Evolutionary conservation across 2,113 vertebrate species (phyloP).

Genomic region (Mionectes macconnelli): DNA sequence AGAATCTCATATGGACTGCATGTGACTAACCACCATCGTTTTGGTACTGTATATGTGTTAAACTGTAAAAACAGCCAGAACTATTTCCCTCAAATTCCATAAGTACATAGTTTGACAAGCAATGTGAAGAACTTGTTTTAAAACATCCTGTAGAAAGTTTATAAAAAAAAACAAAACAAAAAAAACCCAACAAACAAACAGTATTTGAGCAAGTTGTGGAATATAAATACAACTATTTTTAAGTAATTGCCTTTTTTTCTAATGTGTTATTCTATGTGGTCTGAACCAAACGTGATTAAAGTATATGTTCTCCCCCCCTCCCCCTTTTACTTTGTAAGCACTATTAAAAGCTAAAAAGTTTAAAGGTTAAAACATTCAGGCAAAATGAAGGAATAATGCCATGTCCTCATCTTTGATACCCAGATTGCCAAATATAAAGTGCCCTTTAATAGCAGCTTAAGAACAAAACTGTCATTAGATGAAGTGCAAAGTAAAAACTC

Average conservation of each 20-base stretch:
- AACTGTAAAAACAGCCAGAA: slow-evolving; percentile 76
- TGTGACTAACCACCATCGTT: slow-evolving; percentile 74
- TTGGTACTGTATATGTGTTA: slow-evolving; percentile 71
- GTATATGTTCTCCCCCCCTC: slow-evolving; percentile 33
- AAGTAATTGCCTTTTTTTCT: slow-evolving; percentile 77
- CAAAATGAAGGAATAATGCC: slow-evolving; percentile 41
- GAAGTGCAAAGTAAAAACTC: slow-evolving; percentile 14
- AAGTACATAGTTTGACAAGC: slow-evolving; percentile 73
- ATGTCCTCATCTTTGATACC: slow-evolving; percentile 12
- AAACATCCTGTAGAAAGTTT: slow-evolving; percentile 82
- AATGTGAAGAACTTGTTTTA: slow-evolving; percentile 80
- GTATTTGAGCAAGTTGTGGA: slow-evolving; percentile 82
- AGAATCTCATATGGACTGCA: slow-evolving; percentile 87
- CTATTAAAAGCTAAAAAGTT: slow-evolving; percentile 48
- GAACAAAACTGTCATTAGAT: slow-evolving; percentile 54
- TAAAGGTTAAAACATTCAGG: slow-evolving; percentile 12
- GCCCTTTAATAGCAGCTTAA: slow-evolving; percentile 32
- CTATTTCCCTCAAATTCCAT: slow-evolving; percentile 74
- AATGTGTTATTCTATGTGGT: slow-evolving; percentile 77
- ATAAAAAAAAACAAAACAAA: slow-evolving; percentile 47
- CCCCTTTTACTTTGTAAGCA: slow-evolving; percentile 58
- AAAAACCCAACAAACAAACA: slow-evolving; percentile 57
- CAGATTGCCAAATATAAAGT: slow-evolving; percentile 53
- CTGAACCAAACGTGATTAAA: slow-evolving; percentile 67
- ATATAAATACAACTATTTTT: slow-evolving; percentile 87